phyloP scores from a whole-genome alignment of 1,140 invertebrate genomes.

The Drosophila pseudoananassae region DNA sequence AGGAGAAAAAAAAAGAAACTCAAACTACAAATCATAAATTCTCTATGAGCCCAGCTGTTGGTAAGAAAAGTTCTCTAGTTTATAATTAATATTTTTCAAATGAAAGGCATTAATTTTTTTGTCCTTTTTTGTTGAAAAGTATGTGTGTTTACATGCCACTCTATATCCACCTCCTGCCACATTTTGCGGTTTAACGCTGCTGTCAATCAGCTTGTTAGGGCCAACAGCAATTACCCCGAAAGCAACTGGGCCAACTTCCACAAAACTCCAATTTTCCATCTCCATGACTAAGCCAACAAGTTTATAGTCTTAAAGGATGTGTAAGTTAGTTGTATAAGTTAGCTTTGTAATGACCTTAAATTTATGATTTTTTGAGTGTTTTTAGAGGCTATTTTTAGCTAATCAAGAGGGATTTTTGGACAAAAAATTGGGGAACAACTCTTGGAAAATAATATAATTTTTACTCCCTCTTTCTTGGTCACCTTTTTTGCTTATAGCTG shows the following conservation, averaged over 20 bases:
- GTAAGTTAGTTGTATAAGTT: too few species aligned
- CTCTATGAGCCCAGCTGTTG: slow-evolving; percentile 36
- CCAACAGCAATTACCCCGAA: slow-evolving; percentile 26
- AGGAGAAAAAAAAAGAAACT: slow-evolving; percentile 1
- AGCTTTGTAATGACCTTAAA: too few species aligned
- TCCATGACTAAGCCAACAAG: slow-evolving; percentile 24
- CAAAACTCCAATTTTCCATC: not conserved
- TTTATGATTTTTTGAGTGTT: too few species aligned
- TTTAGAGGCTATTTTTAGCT: too few species aligned
- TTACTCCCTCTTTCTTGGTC: too few species aligned
- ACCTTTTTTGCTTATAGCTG: too few species aligned
- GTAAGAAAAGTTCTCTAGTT: slow-evolving; percentile 30
- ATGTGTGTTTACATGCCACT: slow-evolving; percentile 19
- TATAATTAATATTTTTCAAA: slow-evolving; percentile 79
- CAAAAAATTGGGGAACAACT: too few species aligned
- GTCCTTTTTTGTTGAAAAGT: slow-evolving; percentile 3
- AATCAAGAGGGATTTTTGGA: too few species aligned
- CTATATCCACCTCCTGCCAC: slow-evolving; percentile 12
- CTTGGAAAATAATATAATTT: too few species aligned
- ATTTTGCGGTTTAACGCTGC: slow-evolving; percentile 70
- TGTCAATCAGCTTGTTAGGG: slow-evolving; percentile 69
- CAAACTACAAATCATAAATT: slow-evolving; percentile 51
- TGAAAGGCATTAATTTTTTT: slow-evolving; percentile 71
- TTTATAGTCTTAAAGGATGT: not conserved
- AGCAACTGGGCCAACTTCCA: slow-evolving; percentile 1